Evolutionary conservation across 2,797 vertebrate genomes (phyloP), one percentile per base, ranked within the genome.

Genomic region (Nannoperca australis): DNA sequence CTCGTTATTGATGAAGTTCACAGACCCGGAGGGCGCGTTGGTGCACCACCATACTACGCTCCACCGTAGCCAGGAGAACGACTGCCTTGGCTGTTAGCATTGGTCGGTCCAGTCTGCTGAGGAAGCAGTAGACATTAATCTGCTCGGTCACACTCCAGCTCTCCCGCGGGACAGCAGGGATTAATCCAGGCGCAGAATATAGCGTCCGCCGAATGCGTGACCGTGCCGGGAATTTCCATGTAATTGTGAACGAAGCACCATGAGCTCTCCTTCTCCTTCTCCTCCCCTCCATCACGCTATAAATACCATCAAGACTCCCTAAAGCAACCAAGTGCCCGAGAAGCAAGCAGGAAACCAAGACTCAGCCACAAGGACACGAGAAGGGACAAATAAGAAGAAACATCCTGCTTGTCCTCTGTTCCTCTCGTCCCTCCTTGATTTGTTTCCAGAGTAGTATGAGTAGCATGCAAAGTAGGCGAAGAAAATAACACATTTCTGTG

Each of bases 221-320:
- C 94, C 82, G 73, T 88, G 88, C 91, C 44, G 82, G 87, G 87
- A 93, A 95, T 95, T 92, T 95, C 93, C 92, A 86, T 94, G 92
- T 93, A 94, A 95, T 95, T 94, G 94, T 92, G 83, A 93, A 87
- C 82, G 88, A 85, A 87, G 83, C 88, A 81, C 84, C 85, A 78
- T 73, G 79, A 89, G 90, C 80, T 73, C 82, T 86, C 62, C 84
- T 76, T 88, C 86, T 90, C 82, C 73, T 84, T 83, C 84, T 84
- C 87, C 86, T 84, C 82, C 86, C 68, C 81, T 85, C 81, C 71
- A 82, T 81, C 15, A 36, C 6, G 7, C 88, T 93, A 94, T 92
- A 92, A 92, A 94, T 93, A 94, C 85, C 76, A 79, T 72, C 78
- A 79, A 83, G 67, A 74, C 75, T 88, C 89, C 89, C 93, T 82